Conservation (phyloP, 2,797 vertebrate genomes). For the Xenopus petersii region DNA sequence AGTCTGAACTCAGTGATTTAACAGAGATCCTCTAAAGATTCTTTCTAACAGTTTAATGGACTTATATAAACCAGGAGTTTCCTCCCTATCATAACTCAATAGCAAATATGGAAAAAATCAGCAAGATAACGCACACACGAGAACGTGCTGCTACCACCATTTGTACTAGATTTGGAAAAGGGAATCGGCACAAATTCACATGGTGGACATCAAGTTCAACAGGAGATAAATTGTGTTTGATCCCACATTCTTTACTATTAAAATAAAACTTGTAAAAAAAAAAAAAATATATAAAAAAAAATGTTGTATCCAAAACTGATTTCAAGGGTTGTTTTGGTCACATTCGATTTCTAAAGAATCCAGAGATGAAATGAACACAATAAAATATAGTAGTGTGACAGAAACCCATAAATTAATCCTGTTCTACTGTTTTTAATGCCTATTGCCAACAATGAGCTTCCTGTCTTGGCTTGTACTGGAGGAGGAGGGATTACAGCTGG, state of each 20-base stretch:
- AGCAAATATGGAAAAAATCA: constrained; percentile 60
- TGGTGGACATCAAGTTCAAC: not conserved
- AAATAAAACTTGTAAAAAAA: no score
- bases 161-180: not conserved
- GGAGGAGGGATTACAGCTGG: constrained; percentile 53
- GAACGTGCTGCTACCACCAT: not conserved
- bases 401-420: constrained; percentile 63
- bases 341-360: constrained; percentile 35
- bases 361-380: constrained; percentile 54
- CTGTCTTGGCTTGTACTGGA: constrained; percentile 54
- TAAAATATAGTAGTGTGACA: constrained; percentile 51
- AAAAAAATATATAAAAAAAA: no score
- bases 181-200: not conserved
- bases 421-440: constrained; percentile 53
- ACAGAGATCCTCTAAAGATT: not conserved
- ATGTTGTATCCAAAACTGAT: constrained; percentile 30
- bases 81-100: constrained; percentile 39
- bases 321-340: constrained; percentile 53
- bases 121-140: constrained; percentile 56
- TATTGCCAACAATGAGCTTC: constrained; percentile 59
- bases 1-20: rapidly evolving
- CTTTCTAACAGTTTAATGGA: constrained; percentile 6
- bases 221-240: no score
- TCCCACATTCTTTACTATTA: no score
- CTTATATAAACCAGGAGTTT: constrained; percentile 22